phyloP scores from a whole-genome alignment of 2,888 invertebrate species.

The Nebria brevicollis region DNA sequence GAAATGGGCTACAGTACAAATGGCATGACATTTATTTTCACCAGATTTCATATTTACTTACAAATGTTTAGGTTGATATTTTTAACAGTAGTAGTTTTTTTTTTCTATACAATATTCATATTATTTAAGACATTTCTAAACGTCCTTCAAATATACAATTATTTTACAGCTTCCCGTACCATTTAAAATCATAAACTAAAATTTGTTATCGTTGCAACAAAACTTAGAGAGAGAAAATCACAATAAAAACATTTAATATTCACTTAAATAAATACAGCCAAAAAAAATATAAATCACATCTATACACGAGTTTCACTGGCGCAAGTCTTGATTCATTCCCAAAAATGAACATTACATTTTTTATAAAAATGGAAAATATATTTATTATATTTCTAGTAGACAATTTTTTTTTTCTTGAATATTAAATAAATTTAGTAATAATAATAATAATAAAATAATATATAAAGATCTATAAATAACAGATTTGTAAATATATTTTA shows the following conservation, averaged over 20 bases:
- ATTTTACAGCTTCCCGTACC: conserved; percentile 48
- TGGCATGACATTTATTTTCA: conserved; percentile 23
- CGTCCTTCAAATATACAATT: conserved; percentile 14
- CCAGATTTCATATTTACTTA: background rate
- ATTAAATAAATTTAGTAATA: background rate
- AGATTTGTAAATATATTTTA: background rate
- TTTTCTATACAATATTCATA: background rate
- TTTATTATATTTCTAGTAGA: background rate
- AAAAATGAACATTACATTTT: conserved; percentile 1
- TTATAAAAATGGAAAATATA: conserved; percentile 10
- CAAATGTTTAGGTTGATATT: background rate
- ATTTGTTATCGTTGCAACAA: conserved; percentile 13
- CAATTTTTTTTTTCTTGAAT: background rate
- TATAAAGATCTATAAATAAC: background rate
- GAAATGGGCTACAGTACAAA: conserved; percentile 31
- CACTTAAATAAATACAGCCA: background rate
- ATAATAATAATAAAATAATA: background rate
- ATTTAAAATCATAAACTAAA: conserved; percentile 15
- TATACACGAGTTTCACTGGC: conserved; percentile 4
- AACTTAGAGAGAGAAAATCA: background rate
- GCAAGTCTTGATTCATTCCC: conserved; percentile 6
- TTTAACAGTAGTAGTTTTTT: background rate
- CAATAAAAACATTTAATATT: background rate
- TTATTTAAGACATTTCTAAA: background rate
- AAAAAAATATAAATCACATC: background rate